Conservation (phyloP, 2,113 vertebrate species). For the Phrynocephalus versicolor region DNA sequence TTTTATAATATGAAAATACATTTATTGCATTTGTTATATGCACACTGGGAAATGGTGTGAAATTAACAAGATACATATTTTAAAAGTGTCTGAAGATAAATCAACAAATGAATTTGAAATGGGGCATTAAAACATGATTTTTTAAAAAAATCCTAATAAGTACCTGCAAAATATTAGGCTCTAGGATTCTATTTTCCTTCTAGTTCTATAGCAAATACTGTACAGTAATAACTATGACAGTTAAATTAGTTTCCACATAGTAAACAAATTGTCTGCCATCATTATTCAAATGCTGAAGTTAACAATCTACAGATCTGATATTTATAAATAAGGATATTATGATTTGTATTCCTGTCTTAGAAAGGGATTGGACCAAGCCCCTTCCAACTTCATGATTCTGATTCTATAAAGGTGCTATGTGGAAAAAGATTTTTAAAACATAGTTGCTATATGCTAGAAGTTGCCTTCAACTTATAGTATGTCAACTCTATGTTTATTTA, state of each 20-base stretch:
- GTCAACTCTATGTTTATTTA: no score
- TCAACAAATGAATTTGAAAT: background rate
- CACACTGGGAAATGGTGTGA: slow-evolving; percentile 51
- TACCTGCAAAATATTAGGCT: background rate
- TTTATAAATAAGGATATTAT: background rate
- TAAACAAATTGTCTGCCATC: background rate
- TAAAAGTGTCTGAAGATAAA: background rate
- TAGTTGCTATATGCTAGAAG: no score
- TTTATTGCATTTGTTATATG: slow-evolving; percentile 39
- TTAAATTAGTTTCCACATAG: background rate
- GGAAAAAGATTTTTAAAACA: background rate
- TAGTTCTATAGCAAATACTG: no score
- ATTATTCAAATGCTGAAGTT: background rate
- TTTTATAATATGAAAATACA: slow-evolving; percentile 59
- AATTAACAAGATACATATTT: slow-evolving; percentile 53
- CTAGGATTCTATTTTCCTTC: background rate
- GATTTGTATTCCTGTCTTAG: no score
- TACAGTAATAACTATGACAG: no score
- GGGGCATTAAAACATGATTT: slow-evolving; percentile 21
- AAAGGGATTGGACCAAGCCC: no score
- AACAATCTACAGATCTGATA: background rate
- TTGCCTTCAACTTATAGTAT: no score
- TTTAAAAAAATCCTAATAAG: background rate
- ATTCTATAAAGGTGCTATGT: no score
- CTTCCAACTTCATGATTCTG: no score